Evolutionary conservation across 2,113 vertebrate species (phyloP).

Genomic region (Cryptomyrus ogoouensis): DNA sequence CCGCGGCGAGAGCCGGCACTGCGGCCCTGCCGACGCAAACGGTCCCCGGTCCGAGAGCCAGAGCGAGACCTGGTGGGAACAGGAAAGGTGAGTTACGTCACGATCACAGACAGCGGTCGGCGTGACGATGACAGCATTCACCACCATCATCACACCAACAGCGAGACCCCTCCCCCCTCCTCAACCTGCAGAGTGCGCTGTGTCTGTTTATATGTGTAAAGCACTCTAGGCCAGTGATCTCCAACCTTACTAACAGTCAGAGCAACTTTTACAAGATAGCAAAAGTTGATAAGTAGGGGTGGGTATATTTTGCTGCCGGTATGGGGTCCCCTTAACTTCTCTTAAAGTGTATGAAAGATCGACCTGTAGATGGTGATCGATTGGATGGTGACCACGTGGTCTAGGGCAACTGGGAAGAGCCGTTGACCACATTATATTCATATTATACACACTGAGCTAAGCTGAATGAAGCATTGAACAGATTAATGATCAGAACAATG

Average conservation of each 20-base stretch:
- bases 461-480: neutral
- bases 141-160: neutral
- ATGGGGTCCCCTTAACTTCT: neutral
- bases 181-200: neutral
- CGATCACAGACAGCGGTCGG: neutral
- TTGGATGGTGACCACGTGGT: neutral
- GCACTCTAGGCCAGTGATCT: neutral
- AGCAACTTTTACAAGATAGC: neutral
- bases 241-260: neutral
- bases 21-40: conserved; percentile 61
- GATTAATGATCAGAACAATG: neutral
- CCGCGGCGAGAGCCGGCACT: conserved; percentile 53
- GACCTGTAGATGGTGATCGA: neutral
- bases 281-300: neutral
- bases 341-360: neutral
- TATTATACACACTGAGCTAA: neutral
- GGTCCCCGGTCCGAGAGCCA: conserved; percentile 69
- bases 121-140: neutral
- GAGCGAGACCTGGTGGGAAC: conserved; percentile 69
- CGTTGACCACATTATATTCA: no score
- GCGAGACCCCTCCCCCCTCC: neutral
- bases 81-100: conserved; percentile 7
- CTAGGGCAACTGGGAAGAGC: neutral
- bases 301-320: neutral
- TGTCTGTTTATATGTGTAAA: neutral